Base-by-base conservation (phyloP, 2,888 invertebrate species). In the Xestoiulus laeticollis region DNA sequence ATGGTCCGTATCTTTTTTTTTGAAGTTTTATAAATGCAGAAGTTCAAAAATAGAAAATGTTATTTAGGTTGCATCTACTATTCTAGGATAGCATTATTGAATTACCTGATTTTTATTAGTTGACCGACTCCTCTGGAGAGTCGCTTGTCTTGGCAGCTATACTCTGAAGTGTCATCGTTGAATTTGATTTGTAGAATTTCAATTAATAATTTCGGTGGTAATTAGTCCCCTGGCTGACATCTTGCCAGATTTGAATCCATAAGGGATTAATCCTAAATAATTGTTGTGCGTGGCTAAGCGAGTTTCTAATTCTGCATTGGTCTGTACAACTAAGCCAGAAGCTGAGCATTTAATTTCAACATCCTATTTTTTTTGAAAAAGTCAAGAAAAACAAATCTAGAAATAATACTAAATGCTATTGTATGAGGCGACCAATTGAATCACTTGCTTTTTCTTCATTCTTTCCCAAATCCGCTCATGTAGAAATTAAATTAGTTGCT, bases 151-250 rank as follows among this genome's bases (percentile, higher is more conserved):
- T 38, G 38, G 22, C 10, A 8, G 59, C 59, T 6, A 6, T 22
- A 59, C 19, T n/a, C 59, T 38, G 59, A 59, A n/a, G n/a, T 48
- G 59, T 59, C 59, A 16, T 59, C 59, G 59, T 59, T 59, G 1
- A 59, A 59, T 59, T 59, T 68, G 26, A 68, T 68, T 68, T 22
- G 68, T 68, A 10, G 6, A 68, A 26, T 68, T 68, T 68, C 68
- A 68, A 68, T 68, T 68, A 68, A 68, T 68, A 68, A 68, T 26
- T 68, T 68, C 68, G 26, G 68, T 26, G 68, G 6, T 68, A 68
- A 68, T 68, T 68, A 68, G 68, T 68, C 68, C 26, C 68, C 1
- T 22, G 22, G 6, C 8, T 10, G 68, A 22, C 68, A 10, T 68
- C 68, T 68, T 68, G 68, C 22, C 68, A 68, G 26, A n/a, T 22